These are phyloP conservation scores for Sebastes variabilis DNA, from an alignment of 2,797 vertebrate genomes.

Conservation along the genomic window DNA sequence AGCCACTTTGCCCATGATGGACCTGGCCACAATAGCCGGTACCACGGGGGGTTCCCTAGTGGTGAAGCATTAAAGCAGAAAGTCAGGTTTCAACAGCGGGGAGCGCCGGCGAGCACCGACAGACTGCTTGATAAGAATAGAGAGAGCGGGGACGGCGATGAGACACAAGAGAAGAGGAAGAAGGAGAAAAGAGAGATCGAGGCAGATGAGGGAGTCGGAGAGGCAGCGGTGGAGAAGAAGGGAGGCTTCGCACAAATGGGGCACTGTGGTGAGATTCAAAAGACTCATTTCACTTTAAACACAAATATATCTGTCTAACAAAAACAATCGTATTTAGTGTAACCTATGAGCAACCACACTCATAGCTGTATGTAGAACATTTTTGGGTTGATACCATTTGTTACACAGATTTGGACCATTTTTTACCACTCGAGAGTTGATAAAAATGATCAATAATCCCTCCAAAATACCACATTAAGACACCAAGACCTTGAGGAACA, in stretches of 20 bases:
- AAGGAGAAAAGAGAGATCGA: constrained; percentile 71
- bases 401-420: no score
- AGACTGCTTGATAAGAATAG: constrained; percentile 73
- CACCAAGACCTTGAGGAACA: no score
- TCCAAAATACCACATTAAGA: no score
- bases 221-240: constrained; percentile 54
- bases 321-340: background rate
- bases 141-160: constrained; percentile 55
- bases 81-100: constrained; percentile 70
- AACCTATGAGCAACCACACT: background rate
- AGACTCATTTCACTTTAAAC: background rate
- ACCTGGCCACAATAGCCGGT: constrained; percentile 34
- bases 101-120: constrained; percentile 55
- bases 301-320: background rate
- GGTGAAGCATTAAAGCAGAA: constrained; percentile 67
- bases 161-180: constrained; percentile 55
- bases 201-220: constrained; percentile 78
- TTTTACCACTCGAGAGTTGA: no score
- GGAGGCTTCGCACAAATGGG: constrained; percentile 39
- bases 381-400: no score
- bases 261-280: constrained; percentile 63
- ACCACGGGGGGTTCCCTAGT: constrained; percentile 12
- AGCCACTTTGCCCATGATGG: constrained; percentile 55
- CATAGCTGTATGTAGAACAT: background rate
- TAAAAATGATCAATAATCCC: no score